Percentiles rank a stretch among this genome's conserved stretches.
These are phyloP conservation scores for Channa maculata DNA, from an alignment of 2,113 vertebrate species.

Conservation along the genomic window DNA sequence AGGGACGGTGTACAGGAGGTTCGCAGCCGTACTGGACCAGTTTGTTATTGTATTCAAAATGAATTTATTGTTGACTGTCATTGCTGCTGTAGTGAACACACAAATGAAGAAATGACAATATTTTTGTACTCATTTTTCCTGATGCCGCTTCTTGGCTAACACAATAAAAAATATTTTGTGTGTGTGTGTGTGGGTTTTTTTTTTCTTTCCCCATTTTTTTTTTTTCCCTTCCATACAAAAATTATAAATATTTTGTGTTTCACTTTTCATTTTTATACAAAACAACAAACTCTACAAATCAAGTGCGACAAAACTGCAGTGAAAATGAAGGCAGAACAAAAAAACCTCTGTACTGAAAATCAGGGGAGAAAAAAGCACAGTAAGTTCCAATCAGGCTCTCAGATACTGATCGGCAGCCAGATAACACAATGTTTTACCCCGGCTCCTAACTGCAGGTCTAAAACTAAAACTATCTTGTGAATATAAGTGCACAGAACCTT, in stretches of 20 bases:
- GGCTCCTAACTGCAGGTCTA: constrained; percentile 16
- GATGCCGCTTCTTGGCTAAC: constrained; percentile 68
- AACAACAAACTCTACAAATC: constrained; percentile 83
- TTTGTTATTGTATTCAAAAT: constrained; percentile 76
- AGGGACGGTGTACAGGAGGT: constrained; percentile 36
- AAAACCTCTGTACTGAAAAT: constrained; percentile 29
- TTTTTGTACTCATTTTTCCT: constrained; percentile 66
- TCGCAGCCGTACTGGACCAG: constrained; percentile 43
- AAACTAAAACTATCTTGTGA: constrained; percentile 21
- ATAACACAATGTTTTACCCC: constrained; percentile 29
- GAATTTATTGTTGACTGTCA: constrained; percentile 82
- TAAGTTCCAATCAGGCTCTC: constrained; percentile 46
- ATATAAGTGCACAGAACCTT: constrained; percentile 60
- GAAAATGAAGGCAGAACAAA: constrained; percentile 66
- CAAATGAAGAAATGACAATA: constrained; percentile 76
- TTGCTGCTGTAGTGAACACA: constrained; percentile 79
- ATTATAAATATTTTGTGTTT: constrained; percentile 86
- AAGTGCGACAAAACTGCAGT: constrained; percentile 70
- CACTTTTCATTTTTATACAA: constrained; percentile 80
- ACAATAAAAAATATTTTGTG: constrained; percentile 82
- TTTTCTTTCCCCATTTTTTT: constrained; percentile 62
- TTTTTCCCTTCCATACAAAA: constrained; percentile 81
- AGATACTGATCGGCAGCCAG: constrained; percentile 49
- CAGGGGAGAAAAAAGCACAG: constrained; percentile 42
- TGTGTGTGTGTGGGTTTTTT: constrained; percentile 4